Evolutionary conservation across 23 tunicate species (phyloP).

Genomic region (Diplosoma virens): DNA sequence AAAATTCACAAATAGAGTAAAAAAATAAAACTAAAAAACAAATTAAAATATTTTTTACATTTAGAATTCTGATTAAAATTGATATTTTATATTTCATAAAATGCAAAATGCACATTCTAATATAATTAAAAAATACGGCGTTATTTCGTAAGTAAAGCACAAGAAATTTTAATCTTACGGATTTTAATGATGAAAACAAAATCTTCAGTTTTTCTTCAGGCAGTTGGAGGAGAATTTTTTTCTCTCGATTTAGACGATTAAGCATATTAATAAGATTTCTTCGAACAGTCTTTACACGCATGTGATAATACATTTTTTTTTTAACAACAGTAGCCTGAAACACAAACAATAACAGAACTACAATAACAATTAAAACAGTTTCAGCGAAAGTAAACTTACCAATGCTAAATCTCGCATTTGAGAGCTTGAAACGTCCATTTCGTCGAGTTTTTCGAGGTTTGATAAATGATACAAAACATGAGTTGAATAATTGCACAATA

Average conservation of each 20-base stretch:
- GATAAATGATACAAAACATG: conserved; percentile 78
- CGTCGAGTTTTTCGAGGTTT: conserved; percentile 63
- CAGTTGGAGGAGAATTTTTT: conserved; percentile 56
- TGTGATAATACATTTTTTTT: conserved; percentile 88
- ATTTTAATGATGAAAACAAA: conserved; percentile 65
- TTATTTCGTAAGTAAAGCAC: too few species aligned
- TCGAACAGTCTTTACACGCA: conserved; percentile 78
- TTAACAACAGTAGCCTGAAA: conserved; percentile 75
- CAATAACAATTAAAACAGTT: too few species aligned
- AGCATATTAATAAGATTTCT: conserved; percentile 62
- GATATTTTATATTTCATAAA: too few species aligned
- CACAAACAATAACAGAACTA: background rate
- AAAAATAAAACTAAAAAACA: too few species aligned
- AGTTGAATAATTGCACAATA: conserved; percentile 93
- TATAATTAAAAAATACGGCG: too few species aligned
- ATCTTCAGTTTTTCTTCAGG: conserved; percentile 73
- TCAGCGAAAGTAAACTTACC: conserved; percentile 23
- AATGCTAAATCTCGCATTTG: conserved; percentile 85
- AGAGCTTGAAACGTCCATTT: conserved; percentile 66
- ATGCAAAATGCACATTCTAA: too few species aligned
- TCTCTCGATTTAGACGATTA: conserved; percentile 70
- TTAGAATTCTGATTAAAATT: too few species aligned
- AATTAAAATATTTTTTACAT: too few species aligned
- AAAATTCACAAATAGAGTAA: too few species aligned
- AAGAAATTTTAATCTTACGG: conserved; percentile 77